Percentiles rank a stretch among this genome's conserved stretches.
Evolutionary conservation across 1,140 invertebrate species (phyloP).

Genomic region (Mercenaria mercenaria): DNA sequence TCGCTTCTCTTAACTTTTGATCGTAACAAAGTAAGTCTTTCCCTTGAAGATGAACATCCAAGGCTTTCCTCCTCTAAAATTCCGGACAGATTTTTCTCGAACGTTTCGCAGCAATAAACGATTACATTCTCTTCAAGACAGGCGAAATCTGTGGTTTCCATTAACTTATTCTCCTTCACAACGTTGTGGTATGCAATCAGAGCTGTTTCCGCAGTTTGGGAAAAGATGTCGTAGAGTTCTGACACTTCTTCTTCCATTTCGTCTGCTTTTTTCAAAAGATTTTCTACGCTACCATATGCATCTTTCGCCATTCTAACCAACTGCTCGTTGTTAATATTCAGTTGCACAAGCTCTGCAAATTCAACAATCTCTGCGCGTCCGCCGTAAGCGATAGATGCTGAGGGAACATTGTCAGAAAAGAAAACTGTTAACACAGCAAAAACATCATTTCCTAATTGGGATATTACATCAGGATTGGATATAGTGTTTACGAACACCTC

Average conservation of each 20-base stretch:
- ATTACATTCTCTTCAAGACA: background rate
- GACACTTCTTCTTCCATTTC: background rate
- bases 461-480: background rate
- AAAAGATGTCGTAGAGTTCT: background rate
- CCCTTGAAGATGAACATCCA: background rate
- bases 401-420: background rate
- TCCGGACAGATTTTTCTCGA: background rate
- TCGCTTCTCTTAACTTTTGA: background rate
- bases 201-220: background rate
- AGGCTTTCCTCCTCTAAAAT: background rate
- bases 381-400: background rate
- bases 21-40: background rate
- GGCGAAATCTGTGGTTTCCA: background rate
- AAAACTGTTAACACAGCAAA: background rate
- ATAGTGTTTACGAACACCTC: background rate
- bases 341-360: background rate
- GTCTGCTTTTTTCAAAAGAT: background rate
- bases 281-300: background rate
- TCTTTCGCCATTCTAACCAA: background rate
- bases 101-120: background rate
- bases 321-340: background rate
- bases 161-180: background rate
- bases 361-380: background rate
- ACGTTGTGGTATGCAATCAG: background rate
- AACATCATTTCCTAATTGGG: background rate